Evolutionary conservation across 2,888 invertebrate genomes (phyloP).

Genomic region (Tetropium fuscum): DNA sequence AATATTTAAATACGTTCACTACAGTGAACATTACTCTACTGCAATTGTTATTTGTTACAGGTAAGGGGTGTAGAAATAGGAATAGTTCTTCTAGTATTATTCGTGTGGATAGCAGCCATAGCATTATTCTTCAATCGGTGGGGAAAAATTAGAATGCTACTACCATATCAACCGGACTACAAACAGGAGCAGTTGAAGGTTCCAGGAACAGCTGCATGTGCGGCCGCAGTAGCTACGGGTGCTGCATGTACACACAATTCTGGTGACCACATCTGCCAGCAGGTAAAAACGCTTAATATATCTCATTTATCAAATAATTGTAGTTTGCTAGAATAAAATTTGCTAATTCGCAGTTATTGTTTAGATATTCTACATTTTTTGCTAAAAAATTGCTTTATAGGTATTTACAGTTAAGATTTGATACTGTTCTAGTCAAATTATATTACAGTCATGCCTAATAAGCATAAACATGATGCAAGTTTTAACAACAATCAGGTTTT

Average conservation of each 20-base stretch:
- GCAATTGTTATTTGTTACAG: constrained; percentile 64
- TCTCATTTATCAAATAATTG: neutral
- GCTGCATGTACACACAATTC: constrained; percentile 71
- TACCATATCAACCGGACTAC: constrained; percentile 93
- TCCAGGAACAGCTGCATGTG: constrained; percentile 78
- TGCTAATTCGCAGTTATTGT: too few relatives aligned
- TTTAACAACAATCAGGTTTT: too few relatives aligned
- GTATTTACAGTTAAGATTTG: too few relatives aligned
- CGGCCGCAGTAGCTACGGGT: constrained; percentile 69
- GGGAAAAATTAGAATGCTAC: constrained; percentile 91
- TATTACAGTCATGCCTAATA: too few relatives aligned
- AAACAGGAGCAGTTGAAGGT: constrained; percentile 87
- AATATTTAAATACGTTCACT: too few relatives aligned
- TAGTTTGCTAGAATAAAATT: too few relatives aligned
- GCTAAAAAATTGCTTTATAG: too few relatives aligned
- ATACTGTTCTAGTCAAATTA: too few relatives aligned
- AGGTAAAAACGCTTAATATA: constrained; percentile 65
- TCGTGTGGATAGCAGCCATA: constrained; percentile 90
- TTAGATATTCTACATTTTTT: too few relatives aligned
- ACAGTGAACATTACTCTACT: too few relatives aligned
- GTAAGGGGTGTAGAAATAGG: constrained; percentile 93
- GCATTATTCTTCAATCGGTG: constrained; percentile 89
- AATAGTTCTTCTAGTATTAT: constrained; percentile 84
- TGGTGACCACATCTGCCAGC: constrained; percentile 71
- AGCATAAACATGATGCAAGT: too few relatives aligned